Evolutionary conservation across 2,888 invertebrate genomes (phyloP), one percentile per base, ranked within the genome.

Genomic region (Lacanobia oleracea): DNA sequence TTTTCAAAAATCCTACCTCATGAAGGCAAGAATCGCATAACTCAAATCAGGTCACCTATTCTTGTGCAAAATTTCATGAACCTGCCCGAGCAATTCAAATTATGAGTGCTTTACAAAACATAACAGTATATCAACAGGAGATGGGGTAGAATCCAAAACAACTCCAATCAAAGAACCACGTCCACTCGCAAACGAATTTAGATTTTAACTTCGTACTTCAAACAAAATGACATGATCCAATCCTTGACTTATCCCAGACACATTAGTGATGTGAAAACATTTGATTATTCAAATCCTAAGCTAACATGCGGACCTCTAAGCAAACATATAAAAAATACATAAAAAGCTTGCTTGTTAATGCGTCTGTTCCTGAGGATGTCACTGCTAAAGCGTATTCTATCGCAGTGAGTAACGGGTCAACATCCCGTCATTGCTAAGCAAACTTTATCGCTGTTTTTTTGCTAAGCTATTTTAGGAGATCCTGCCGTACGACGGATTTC

Each of bases 401-500:
- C 56, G 75, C 63, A 65, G 62, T 74, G 68, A 77, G 72, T 86
- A 86, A 85, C 82, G 75, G 82, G 67, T 77, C 70, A 62, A 77
- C 81, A 84, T 86, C 81, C 84, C 75, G 85, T 67, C 72, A 64
- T 59, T 62, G 74, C 68, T 77, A 53, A 57, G 70, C 61, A 75
- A n/a, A n/a, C n/a, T n/a, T 75, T 79, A 70, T 65, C 68, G 66
- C 66, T 48, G 73, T 59, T 80, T 81, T 84, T 84, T 84, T 85
- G 85, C 77, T 18, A 51, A 78, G 85, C 62, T 84, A 83, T 84
- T 84, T 84, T 83, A 81, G 80, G 79, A 85, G 79, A 81, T 81
- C 84, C 83, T 77, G 77, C 16, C 83, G 70, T 82, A 67, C 75
- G 62, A 71, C 61, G 73, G 70, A 81, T 77, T 83, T 77, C 67